Evolutionary conservation across 2,113 vertebrate genomes (phyloP).

Genomic region (Probosciger aterrimus): DNA sequence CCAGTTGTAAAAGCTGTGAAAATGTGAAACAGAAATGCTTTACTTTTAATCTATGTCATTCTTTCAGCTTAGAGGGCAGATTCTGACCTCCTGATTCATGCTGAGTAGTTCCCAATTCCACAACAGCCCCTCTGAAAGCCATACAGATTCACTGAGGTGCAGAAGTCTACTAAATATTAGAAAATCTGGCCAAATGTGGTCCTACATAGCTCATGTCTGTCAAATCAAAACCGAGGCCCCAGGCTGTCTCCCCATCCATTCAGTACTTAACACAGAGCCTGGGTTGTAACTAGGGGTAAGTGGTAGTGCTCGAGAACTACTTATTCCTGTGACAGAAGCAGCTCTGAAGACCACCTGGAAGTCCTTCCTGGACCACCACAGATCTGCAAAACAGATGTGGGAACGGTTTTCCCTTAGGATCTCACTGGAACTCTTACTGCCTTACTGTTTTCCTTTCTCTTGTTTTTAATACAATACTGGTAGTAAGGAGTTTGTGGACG

Average conservation of each 20-base stretch:
- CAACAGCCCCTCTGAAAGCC: not conserved
- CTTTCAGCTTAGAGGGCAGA: not conserved
- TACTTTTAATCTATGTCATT: not conserved
- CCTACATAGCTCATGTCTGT: not conserved
- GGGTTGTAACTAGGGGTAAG: not conserved
- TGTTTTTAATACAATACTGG: not conserved
- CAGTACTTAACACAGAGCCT: not conserved
- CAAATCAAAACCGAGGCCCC: not conserved
- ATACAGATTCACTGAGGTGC: not conserved
- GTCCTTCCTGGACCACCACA: not conserved
- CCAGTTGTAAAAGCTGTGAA: constrained; percentile 88
- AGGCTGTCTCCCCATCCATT: not conserved
- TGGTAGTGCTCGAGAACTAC: not conserved
- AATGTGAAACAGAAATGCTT: constrained; percentile 8
- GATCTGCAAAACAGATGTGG: not conserved
- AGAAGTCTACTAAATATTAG: not conserved
- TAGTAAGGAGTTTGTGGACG: not conserved
- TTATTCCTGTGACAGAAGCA: not conserved
- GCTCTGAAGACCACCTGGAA: not conserved
- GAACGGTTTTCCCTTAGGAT: not conserved
- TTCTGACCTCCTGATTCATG: not conserved
- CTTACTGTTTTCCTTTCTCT: not conserved
- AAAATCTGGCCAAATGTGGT: not conserved
- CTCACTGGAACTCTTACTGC: not conserved
- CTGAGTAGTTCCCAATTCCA: not conserved